Evolutionary conservation across 2,888 invertebrate species (phyloP).

Genomic region (Hartigia nigra): DNA sequence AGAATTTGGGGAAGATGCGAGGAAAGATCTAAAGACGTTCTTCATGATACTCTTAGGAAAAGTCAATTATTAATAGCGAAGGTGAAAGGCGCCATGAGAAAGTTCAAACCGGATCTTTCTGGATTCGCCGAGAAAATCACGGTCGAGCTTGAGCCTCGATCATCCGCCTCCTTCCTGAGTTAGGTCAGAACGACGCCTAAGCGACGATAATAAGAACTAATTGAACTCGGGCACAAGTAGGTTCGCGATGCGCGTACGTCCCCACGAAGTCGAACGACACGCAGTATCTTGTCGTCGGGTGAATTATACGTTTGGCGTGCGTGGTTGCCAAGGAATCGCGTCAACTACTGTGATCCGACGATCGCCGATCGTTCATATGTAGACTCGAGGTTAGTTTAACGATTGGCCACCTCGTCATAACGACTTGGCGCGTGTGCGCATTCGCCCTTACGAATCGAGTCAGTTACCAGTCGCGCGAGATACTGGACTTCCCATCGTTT

Average conservation of each 20-base stretch:
- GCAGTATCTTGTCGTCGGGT: neutral
- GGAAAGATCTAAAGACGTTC: neutral
- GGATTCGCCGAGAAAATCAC: neutral
- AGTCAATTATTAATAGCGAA: neutral
- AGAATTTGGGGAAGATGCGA: neutral
- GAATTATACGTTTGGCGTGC: neutral
- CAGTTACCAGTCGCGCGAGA: neutral
- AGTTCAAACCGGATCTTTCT: neutral
- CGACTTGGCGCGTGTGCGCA: neutral
- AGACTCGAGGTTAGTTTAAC: neutral
- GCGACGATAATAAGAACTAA: slow-evolving; percentile 41
- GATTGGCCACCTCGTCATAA: neutral
- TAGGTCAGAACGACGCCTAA: slow-evolving; percentile 23
- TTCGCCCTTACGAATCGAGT: neutral
- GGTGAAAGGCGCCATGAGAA: neutral
- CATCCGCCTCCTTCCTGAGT: slow-evolving; percentile 34
- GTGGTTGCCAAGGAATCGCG: neutral
- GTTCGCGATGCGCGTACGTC: neutral
- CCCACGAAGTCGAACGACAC: neutral
- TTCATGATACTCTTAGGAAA: neutral
- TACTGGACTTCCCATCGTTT: neutral
- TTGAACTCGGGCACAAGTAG: slow-evolving; percentile 32
- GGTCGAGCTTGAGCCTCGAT: neutral
- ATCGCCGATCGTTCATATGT: neutral
- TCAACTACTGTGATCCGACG: neutral